Base-by-base conservation (phyloP, 2,797 vertebrate species). In the Neoniphon sammara region DNA sequence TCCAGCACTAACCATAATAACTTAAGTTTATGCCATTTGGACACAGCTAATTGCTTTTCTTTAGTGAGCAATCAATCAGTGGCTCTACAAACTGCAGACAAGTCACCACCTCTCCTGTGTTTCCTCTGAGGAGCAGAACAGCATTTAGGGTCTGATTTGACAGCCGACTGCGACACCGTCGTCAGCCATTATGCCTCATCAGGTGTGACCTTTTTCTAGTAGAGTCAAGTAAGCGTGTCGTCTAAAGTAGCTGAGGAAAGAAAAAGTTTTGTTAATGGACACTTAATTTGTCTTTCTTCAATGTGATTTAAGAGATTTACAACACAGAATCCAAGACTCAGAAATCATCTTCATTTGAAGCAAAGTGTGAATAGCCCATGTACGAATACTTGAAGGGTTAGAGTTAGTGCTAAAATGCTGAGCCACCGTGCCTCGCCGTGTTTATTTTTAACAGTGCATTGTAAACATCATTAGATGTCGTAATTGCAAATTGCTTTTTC, bases 1-100 rank as follows among this genome's bases (percentile, higher is more conserved):
- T 76, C 73, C 88, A 90, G 78, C 44, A 6, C 54, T 67, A 53
- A 53, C 73, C 66, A 73, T 68, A 78, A 64, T 70, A 83, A 80
- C 65, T 27, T 27, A 83, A 64, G 30, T 62, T 73, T 53, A 68
- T 79, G 55, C 78, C 80, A 80, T 81, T 77, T 65, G 57, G 72
- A 61, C 72, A 61, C 54, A 70, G 63, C 34, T n/a, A 54, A 50
- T 68, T 46, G 23, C 55, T 58, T 70, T 21, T 69, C 42, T 63
- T 69, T 52, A 46, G 61, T 31, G 55, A 73, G 59, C 52, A 44
- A 64, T 75, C 66, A 65, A 47, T 69, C 56, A 49, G 36, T 54
- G 57, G 21, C 21, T 58, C 18, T 49, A 50, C 39, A 61, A 62
- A 53, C 56, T 49, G 31, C 53, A 23, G 47, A 64, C 56, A 18